These are phyloP conservation scores for Propithecus perrieri DNA, from an alignment of 2,797 vertebrate species.

Conservation along the genomic window DNA sequence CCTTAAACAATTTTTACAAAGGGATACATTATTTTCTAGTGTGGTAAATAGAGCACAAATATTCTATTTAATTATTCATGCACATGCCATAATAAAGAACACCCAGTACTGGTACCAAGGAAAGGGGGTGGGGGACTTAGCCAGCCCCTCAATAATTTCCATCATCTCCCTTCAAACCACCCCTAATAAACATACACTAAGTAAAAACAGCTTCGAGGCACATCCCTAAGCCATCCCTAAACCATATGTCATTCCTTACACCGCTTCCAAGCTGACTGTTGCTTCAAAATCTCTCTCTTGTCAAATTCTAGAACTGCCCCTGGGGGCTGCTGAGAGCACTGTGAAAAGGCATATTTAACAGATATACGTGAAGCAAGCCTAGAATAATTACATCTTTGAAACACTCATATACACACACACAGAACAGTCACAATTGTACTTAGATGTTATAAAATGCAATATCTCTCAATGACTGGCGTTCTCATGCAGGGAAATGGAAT, in stretches of 20 bases:
- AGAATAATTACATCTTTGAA: constrained; percentile 5
- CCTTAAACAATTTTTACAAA: constrained; percentile 29
- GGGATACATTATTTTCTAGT: constrained; percentile 16
- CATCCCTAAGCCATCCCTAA: neutral
- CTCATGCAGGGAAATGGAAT: constrained; percentile 9
- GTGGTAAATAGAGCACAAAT: neutral
- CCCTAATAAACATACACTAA: constrained; percentile 25
- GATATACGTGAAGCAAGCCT: neutral
- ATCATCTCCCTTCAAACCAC: neutral
- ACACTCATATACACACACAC: neutral
- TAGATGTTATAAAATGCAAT: neutral
- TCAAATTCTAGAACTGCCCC: neutral
- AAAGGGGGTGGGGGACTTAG: neutral
- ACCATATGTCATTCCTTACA: neutral
- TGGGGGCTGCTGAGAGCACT: neutral
- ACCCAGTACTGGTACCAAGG: neutral
- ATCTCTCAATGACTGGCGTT: neutral
- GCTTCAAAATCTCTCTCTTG: neutral
- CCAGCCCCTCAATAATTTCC: neutral
- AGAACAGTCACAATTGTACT: neutral
- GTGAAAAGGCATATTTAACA: neutral
- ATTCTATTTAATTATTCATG: constrained; percentile 2
- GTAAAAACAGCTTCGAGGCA: constrained; percentile 36
- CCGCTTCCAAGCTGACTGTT: neutral
- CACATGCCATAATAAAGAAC: neutral